Conservation (phyloP, 2,113 vertebrate genomes). For the Neomonachus schauinslandi region DNA sequence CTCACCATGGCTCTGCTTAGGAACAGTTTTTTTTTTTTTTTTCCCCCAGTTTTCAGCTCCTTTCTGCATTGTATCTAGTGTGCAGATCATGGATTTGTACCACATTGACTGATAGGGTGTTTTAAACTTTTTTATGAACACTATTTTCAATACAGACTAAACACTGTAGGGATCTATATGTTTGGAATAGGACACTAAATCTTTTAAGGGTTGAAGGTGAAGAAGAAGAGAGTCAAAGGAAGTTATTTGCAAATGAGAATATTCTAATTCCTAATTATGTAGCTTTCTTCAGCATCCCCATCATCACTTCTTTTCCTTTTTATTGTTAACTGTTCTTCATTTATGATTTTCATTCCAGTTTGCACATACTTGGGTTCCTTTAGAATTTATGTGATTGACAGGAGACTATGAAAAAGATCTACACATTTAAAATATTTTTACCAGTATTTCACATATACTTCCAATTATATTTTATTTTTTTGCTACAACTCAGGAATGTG, state of each 20-base stretch:
- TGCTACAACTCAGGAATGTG: neutral
- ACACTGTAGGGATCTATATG: neutral
- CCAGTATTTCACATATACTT: neutral
- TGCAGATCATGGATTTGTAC: neutral
- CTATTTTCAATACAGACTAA: neutral
- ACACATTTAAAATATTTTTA: neutral
- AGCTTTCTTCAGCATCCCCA: neutral
- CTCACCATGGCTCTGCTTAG: neutral
- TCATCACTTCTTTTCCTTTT: neutral
- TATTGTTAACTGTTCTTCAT: neutral
- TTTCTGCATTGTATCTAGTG: neutral
- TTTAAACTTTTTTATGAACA: neutral
- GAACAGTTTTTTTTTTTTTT: neutral
- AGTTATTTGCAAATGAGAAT: neutral
- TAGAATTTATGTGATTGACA: neutral
- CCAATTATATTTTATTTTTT: neutral
- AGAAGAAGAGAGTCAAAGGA: neutral
- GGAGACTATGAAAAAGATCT: neutral
- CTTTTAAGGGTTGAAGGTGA: neutral
- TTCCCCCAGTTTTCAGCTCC: neutral
- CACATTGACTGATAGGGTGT: neutral
- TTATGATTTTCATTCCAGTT: neutral
- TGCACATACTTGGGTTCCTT: neutral
- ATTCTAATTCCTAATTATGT: neutral
- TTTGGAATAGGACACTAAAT: neutral